A percentile compares a stretch with the other conserved stretches of the same genome.
phyloP scores from a whole-genome alignment of 2,888 invertebrate species.

The Hoplodrina blanda region DNA sequence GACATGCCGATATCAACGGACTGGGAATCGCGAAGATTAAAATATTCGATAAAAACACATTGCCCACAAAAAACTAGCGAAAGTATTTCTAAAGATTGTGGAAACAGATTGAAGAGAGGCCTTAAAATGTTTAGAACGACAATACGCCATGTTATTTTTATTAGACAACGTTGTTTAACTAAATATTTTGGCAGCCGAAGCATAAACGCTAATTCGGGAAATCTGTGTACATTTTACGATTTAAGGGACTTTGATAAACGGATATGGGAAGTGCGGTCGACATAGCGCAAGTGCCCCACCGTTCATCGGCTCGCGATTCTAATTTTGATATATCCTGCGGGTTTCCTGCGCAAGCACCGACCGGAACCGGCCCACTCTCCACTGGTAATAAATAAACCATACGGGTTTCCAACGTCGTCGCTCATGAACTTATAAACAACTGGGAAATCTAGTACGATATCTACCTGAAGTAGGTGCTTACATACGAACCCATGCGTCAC shows the following conservation, averaged over 20 bases:
- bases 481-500: neutral
- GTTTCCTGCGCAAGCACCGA: constrained; percentile 80
- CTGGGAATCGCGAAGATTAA: constrained; percentile 61
- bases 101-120: neutral
- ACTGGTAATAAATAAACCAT: constrained; percentile 79
- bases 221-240: constrained; percentile 60
- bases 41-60: constrained; percentile 57
- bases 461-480: neutral
- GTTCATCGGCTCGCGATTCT: constrained; percentile 82
- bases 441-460: constrained; percentile 41
- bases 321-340: constrained; percentile 85
- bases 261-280: constrained; percentile 82
- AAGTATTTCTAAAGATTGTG: constrained; percentile 20
- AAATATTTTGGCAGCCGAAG: constrained; percentile 22
- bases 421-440: constrained; percentile 65
- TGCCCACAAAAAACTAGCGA: constrained; percentile 20
- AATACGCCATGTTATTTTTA: neutral
- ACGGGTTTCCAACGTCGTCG: constrained; percentile 58
- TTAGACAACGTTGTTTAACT: neutral
- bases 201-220: constrained; percentile 38
- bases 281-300: constrained; percentile 78
- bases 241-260: constrained; percentile 73
- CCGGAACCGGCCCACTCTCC: constrained; percentile 79
- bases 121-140: neutral
- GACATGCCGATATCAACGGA: constrained; percentile 65